Evolutionary conservation across 1,140 invertebrate genomes (phyloP).

Genomic region (Pogonomyrmex californicus): DNA sequence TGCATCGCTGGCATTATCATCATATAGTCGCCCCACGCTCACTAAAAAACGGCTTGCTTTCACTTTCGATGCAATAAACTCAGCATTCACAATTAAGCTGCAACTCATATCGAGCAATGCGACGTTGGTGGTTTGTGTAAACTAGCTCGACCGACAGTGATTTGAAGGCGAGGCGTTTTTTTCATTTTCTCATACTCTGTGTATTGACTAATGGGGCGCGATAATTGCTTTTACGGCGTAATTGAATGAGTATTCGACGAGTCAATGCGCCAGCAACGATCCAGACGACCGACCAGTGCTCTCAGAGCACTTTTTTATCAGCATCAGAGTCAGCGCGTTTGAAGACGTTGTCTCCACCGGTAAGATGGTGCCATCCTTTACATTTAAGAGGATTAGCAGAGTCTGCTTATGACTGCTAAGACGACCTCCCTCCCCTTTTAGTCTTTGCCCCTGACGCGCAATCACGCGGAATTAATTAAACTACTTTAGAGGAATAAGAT

Average conservation of each 20-base stretch:
- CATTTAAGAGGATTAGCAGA: slow-evolving; percentile 72
- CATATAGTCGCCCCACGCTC: slow-evolving; percentile 50
- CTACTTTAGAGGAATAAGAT: slow-evolving; percentile 1
- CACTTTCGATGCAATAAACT: slow-evolving; percentile 57
- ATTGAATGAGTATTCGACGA: slow-evolving; percentile 36
- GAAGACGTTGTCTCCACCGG: slow-evolving; percentile 65
- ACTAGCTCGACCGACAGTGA: neutral
- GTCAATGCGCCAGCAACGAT: slow-evolving; percentile 24
- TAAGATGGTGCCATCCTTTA: slow-evolving; percentile 72
- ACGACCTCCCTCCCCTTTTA: slow-evolving; percentile 36
- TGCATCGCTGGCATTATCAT: slow-evolving; percentile 66
- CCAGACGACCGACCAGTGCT: slow-evolving; percentile 18
- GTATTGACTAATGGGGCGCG: neutral
- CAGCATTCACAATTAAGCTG: neutral
- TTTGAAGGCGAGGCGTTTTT: neutral
- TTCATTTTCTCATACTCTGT: neutral
- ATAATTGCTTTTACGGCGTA: slow-evolving; percentile 32
- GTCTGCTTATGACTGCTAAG: slow-evolving; percentile 72
- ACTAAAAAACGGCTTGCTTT: slow-evolving; percentile 53
- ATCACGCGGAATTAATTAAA: slow-evolving; percentile 60
- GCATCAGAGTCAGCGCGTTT: slow-evolving; percentile 72
- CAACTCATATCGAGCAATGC: neutral
- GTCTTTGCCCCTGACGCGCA: neutral
- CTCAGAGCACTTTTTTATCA: slow-evolving; percentile 71
- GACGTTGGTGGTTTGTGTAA: neutral